phyloP scores from a whole-genome alignment of 2,113 vertebrate species.

The Dinomys branickii region DNA sequence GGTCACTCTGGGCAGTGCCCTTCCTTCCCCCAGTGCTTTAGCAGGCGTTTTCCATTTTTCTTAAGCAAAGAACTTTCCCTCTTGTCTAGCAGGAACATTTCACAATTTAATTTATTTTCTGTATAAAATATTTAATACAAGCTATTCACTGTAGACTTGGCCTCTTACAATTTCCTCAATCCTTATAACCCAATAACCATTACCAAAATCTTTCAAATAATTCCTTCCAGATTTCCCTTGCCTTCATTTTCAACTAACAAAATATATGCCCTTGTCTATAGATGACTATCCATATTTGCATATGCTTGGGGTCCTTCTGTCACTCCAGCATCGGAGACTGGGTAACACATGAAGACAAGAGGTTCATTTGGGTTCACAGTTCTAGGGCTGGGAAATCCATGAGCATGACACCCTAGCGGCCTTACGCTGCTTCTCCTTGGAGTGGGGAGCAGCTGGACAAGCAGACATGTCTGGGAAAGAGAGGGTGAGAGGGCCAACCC shows the following conservation, averaged over 20 bases:
- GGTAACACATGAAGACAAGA: neutral
- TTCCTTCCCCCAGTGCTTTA: neutral
- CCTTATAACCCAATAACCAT: neutral
- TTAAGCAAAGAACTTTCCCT: neutral
- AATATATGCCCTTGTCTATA: neutral
- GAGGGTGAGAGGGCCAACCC: neutral
- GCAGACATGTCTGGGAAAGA: neutral
- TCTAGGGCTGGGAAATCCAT: neutral
- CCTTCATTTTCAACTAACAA: conserved; percentile 34
- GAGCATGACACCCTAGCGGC: neutral
- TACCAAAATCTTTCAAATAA: conserved; percentile 22
- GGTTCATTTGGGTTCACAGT: neutral
- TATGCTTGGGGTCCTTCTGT: neutral
- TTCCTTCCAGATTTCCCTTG: neutral
- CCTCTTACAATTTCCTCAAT: neutral
- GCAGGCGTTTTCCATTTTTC: conserved; percentile 8
- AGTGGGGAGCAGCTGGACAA: neutral
- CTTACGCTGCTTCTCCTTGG: neutral
- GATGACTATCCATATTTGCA: neutral
- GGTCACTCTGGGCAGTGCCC: neutral
- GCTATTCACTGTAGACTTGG: neutral
- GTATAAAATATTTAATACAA: conserved; percentile 34
- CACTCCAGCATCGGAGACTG: neutral
- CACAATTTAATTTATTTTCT: conserved; percentile 50
- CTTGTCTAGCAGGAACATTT: conserved; percentile 27